phyloP scores from a whole-genome alignment of 2,113 vertebrate species.

The Zonotrichia leucophrys region DNA sequence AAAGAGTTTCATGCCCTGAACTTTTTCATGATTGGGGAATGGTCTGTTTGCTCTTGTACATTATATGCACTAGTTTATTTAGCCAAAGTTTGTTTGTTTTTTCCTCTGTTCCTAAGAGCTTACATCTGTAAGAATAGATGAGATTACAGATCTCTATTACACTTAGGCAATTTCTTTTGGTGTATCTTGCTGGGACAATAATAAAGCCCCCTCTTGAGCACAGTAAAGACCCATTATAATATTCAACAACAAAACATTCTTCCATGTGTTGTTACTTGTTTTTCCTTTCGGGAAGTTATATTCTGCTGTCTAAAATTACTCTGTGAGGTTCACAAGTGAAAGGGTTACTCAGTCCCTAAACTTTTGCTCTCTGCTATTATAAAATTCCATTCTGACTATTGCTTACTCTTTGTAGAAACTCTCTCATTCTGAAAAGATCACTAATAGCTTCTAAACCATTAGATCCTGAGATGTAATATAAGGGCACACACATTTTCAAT shows the following conservation, averaged over 20 bases:
- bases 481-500: rapidly evolving
- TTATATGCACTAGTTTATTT: background rate
- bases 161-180: background rate
- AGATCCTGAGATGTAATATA: background rate
- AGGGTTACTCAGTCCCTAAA: background rate
- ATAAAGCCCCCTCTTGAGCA: background rate
- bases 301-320: background rate
- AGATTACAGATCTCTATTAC: background rate
- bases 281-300: background rate
- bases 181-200: background rate
- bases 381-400: background rate
- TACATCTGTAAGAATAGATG: background rate
- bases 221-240: background rate
- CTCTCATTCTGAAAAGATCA: background rate
- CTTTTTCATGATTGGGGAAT: background rate
- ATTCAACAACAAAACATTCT: background rate
- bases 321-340: background rate
- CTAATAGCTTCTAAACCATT: background rate
- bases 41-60: background rate
- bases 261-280: background rate
- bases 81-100: slow-evolving; percentile 15
- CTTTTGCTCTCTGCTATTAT: background rate
- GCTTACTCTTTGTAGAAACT: background rate
- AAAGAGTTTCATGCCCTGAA: background rate
- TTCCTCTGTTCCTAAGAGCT: background rate